These are phyloP conservation scores for Pterostichus madidus DNA, from an alignment of 2,888 invertebrate species.

Conservation along the genomic window DNA sequence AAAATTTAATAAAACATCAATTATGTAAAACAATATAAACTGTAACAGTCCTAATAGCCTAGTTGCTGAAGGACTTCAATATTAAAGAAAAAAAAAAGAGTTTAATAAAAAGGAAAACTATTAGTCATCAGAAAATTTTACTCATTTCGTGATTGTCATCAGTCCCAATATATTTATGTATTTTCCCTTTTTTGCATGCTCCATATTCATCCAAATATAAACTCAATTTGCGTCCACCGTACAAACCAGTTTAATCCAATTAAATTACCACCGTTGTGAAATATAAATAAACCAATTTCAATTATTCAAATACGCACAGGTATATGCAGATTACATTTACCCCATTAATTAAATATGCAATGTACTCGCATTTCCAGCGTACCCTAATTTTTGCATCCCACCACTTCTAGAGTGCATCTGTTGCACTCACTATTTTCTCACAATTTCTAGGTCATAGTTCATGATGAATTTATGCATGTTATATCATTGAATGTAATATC, in stretches of 20 bases:
- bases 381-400: not conserved
- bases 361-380: not conserved
- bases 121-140: too few relatives aligned
- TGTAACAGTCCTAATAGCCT: too few relatives aligned
- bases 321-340: not conserved
- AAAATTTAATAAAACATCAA: too few relatives aligned
- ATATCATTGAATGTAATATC: not conserved
- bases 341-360: slow-evolving; percentile 13
- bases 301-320: not conserved
- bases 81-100: too few relatives aligned
- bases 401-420: not conserved
- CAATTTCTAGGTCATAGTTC: not conserved
- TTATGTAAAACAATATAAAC: too few relatives aligned
- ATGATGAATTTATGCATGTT: slow-evolving; percentile 46
- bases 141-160: too few relatives aligned
- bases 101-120: too few relatives aligned
- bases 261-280: not conserved
- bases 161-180: not conserved
- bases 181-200: not conserved
- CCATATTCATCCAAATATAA: slow-evolving; percentile 25
- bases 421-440: slow-evolving; percentile 18
- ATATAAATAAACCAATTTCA: slow-evolving; percentile 26
- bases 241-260: not conserved
- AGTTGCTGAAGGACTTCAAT: too few relatives aligned
- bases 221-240: not conserved